Evolutionary conservation across 2,888 invertebrate genomes (phyloP).

Genomic region (Sceliomorpha sp.): DNA sequence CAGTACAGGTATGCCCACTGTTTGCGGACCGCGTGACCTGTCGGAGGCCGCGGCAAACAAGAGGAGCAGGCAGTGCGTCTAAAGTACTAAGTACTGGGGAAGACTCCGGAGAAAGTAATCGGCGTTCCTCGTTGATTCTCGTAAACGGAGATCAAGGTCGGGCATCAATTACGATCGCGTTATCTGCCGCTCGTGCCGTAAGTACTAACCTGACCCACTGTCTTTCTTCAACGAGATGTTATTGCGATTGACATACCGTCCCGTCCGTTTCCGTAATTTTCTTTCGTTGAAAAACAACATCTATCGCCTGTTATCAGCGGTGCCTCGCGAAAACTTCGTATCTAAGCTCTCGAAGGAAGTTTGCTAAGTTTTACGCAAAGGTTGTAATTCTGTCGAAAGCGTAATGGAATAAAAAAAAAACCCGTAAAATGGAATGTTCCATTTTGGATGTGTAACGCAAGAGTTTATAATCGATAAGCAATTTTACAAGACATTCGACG

Average conservation of each 20-base stretch:
- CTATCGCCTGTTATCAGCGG: too few species aligned
- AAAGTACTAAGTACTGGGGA: slow-evolving; percentile 29
- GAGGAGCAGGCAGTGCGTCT: slow-evolving; percentile 13
- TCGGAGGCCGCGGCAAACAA: slow-evolving; percentile 15
- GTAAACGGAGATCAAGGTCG: slow-evolving; percentile 43
- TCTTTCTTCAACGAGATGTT: slow-evolving; percentile 10
- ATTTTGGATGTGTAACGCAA: too few species aligned
- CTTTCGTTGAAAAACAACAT: too few species aligned
- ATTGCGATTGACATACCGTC: slow-evolving; percentile 2
- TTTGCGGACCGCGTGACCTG: slow-evolving; percentile 29
- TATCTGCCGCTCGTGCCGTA: slow-evolving; percentile 24
- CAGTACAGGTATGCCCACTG: slow-evolving; percentile 1
- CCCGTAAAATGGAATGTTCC: too few species aligned
- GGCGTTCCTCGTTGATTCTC: slow-evolving; percentile 36
- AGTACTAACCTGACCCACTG: slow-evolving; percentile 51
- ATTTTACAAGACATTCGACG: too few species aligned
- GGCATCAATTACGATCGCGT: slow-evolving; percentile 34
- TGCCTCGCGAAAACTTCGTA: too few species aligned
- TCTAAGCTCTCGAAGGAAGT: too few species aligned
- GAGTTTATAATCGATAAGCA: too few species aligned
- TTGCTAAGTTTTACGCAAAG: too few species aligned
- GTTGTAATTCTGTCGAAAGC: too few species aligned
- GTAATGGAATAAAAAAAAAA: too few species aligned
- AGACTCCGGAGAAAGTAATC: slow-evolving; percentile 42
- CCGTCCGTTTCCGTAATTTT: too few species aligned